Evolutionary conservation across 2,113 vertebrate species (phyloP).

Genomic region (Spea multiplicata): DNA sequence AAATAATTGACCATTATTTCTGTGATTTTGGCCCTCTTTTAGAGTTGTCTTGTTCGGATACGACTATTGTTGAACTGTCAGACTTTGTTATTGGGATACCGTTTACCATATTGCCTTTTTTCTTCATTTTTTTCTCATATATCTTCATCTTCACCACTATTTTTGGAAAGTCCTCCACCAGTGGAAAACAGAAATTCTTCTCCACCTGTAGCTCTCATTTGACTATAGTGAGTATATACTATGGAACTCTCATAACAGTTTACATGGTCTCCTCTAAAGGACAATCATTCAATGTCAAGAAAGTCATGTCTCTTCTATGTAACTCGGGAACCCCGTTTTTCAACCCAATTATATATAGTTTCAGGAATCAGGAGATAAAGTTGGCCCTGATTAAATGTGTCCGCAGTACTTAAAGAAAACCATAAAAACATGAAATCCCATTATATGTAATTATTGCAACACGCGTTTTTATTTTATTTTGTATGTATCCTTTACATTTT

Average conservation of each 20-base stretch:
- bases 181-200: too few species aligned
- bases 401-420: too few species aligned
- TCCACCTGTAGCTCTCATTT: too few species aligned
- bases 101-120: slow-evolving; percentile 43
- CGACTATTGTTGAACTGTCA: not conserved
- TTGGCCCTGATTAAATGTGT: too few species aligned
- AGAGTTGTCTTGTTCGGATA: not conserved
- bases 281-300: slow-evolving; percentile 3
- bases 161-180: not conserved
- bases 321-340: too few species aligned
- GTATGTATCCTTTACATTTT: too few species aligned
- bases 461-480: too few species aligned
- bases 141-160: not conserved
- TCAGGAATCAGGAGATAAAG: too few species aligned
- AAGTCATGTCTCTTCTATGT: slow-evolving; percentile 4
- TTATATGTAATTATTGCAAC: too few species aligned
- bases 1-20: slow-evolving; percentile 6
- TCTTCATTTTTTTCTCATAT: slow-evolving; percentile 35
- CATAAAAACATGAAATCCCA: too few species aligned
- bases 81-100: slow-evolving; percentile 31
- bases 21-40: not conserved
- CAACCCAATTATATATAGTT: too few species aligned
- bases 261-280: not conserved
- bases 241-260: slow-evolving; percentile 20
- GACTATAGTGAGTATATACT: slow-evolving; percentile 3